Evolutionary conservation across 2,113 vertebrate genomes (phyloP), one percentile per base, ranked within the genome.

Genomic region (Columba janthina): DNA sequence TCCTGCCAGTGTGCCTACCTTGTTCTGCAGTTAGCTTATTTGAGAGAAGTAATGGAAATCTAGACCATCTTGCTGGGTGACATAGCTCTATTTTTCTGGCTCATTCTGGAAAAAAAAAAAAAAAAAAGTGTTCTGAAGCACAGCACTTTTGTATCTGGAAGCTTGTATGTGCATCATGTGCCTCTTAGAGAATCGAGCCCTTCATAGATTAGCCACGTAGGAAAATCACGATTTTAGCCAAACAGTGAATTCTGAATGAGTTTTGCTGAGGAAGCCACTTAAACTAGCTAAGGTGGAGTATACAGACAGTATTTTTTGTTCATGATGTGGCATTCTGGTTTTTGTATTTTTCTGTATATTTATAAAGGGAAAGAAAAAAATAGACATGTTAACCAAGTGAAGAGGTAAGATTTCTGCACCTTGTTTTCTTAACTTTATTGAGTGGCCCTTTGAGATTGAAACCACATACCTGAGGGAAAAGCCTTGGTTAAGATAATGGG

Each of bases 401-500:
- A 56, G 12, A 61, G 31, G 42, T 6, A 7, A 74, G 74, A 61
- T 71, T 54, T 75, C 48, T 56, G 3, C 10, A 73, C 19, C 11
- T 79, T 0, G 0, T 50, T 83, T 80, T 62, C 26, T 79, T 82
- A 64, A 38, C 7, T 67, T 69, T 61, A 44, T 60, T 60, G 21
- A 65, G 40, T 46, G 22, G 0, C 3, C 17, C 11, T 62, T 92
- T 4, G 9, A 14, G 46, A 65, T 2, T 73, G 31, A 83, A 88
- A 62, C 6, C 3, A 25, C 0, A 0, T 28, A 42, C 48, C 12
- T 48, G 29, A 67, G 32, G 26, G 44, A 85, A 78, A 61, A 46
- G 10, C 7, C 14, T 93, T 61, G 12, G 18, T 69, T 48, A 48
- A 62, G 44, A 29, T 69, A 83, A 61, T 11, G 19, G 25, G 51